These are phyloP conservation scores for Aurelia coerulea DNA, from an alignment of 30 jellyfish, hydroid and myxozoan genomes.

Conservation along the genomic window DNA sequence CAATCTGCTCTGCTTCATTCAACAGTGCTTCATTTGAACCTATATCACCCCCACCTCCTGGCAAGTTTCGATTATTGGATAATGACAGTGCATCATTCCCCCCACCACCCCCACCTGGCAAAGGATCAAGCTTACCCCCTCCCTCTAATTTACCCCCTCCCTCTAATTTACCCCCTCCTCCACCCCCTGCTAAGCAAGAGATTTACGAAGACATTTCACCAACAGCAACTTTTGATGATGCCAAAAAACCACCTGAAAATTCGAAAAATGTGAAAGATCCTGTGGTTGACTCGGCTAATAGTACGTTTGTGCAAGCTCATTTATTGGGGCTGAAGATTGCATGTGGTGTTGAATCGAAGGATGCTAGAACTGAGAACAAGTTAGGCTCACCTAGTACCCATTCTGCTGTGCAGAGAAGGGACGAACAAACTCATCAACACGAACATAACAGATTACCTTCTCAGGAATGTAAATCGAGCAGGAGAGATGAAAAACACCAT, in stretches of 20 bases:
- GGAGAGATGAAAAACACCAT: not conserved
- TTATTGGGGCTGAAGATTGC: constrained; percentile 46
- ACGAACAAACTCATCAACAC: not conserved
- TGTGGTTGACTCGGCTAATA: constrained; percentile 19
- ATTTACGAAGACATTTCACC: constrained; percentile 96
- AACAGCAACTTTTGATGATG: constrained; percentile 65
- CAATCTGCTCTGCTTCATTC: constrained; percentile 71
- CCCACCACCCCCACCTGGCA: constrained; percentile 72
- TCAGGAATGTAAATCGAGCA: not conserved
- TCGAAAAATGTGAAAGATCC: constrained; percentile 3
- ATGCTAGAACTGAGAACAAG: not conserved
- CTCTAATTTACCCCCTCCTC: constrained; percentile 55
- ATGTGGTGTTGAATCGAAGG: constrained; percentile 24
- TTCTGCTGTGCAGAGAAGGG: not conserved
- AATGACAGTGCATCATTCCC: constrained; percentile 52
- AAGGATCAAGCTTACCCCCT: constrained; percentile 56
- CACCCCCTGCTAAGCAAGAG: constrained; percentile 65
- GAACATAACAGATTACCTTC: not conserved
- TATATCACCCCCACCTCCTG: constrained; percentile 77
- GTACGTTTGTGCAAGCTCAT: constrained; percentile 52
- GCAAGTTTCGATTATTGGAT: constrained; percentile 15
- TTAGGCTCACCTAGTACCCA: not conserved
- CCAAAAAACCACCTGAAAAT: constrained; percentile 10
- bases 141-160: constrained; percentile 59
- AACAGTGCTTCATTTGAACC: constrained; percentile 87